phyloP scores from a whole-genome alignment of 2,888 invertebrate genomes.

The Maniola hyperantus region DNA sequence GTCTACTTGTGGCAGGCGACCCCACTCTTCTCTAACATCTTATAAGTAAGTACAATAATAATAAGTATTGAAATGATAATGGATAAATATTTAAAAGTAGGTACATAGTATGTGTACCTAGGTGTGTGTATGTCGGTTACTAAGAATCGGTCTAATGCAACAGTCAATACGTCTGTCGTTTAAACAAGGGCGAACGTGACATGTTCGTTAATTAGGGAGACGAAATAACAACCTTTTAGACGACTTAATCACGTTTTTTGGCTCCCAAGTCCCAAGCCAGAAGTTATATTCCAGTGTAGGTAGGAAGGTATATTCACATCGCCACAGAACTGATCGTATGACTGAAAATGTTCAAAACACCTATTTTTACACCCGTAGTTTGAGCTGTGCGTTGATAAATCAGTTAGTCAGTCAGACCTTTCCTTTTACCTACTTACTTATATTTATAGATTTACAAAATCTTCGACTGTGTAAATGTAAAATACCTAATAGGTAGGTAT shows the following conservation, averaged over 20 bases:
- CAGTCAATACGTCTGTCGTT: slow-evolving; percentile 21
- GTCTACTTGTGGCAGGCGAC: too few relatives aligned
- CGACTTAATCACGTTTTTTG: slow-evolving; percentile 19
- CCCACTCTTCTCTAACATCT: too few relatives aligned
- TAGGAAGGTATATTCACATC: not conserved
- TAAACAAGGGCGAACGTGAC: slow-evolving; percentile 29
- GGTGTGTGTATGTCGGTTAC: not conserved
- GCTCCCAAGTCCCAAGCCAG: not conserved
- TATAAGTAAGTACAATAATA: too few relatives aligned
- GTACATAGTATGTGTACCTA: not conserved
- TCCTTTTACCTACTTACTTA: too few relatives aligned
- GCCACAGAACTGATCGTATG: not conserved
- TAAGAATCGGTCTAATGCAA: slow-evolving; percentile 16
- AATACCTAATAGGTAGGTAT: too few relatives aligned
- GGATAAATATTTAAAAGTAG: too few relatives aligned
- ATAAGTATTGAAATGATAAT: too few relatives aligned
- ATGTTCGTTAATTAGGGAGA: slow-evolving; percentile 26
- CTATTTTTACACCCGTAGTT: too few relatives aligned
- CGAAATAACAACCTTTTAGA: slow-evolving; percentile 20
- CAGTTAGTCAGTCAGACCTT: too few relatives aligned
- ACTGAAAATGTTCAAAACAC: not conserved
- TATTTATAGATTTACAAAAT: too few relatives aligned
- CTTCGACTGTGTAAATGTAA: too few relatives aligned
- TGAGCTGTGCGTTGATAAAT: too few relatives aligned
- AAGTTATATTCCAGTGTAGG: not conserved